Evolutionary conservation across 2,113 vertebrate genomes (phyloP).

Genomic region (Pagrus major): DNA sequence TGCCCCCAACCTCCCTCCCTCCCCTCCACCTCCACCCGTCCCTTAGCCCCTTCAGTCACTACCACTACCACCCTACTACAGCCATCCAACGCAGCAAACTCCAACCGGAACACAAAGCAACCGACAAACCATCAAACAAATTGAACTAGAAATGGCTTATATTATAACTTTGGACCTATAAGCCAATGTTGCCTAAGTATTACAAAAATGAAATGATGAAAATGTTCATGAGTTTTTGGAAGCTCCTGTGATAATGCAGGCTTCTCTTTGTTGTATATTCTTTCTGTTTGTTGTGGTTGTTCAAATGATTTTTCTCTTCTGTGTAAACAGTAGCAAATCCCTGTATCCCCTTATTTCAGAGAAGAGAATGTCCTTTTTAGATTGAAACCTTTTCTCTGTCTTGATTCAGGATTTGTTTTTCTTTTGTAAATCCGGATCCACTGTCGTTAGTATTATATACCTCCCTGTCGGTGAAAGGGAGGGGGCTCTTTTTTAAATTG

Average conservation of each 20-base stretch:
- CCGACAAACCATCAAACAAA: constrained; percentile 88
- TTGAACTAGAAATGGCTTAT: constrained; percentile 99
- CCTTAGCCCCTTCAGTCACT: constrained; percentile 72
- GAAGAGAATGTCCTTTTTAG: constrained; percentile 87
- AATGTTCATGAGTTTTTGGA: constrained; percentile 92
- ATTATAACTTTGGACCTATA: constrained; percentile 99
- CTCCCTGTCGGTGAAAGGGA: constrained; percentile 82
- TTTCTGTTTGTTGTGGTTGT: constrained; percentile 87
- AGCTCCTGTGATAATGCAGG: constrained; percentile 83
- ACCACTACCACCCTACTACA: constrained; percentile 84
- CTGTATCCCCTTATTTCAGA: constrained; percentile 82
- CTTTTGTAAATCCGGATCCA: constrained; percentile 88
- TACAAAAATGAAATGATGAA: constrained; percentile 92
- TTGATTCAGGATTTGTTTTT: constrained; percentile 86
- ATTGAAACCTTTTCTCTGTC: constrained; percentile 84
- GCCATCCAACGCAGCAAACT: constrained; percentile 90
- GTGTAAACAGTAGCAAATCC: constrained; percentile 96
- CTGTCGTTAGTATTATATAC: constrained; percentile 86
- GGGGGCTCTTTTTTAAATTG: constrained; percentile 86
- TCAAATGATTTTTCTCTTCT: constrained; percentile 96
- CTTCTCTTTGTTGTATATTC: constrained; percentile 85
- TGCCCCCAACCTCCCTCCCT: constrained; percentile 50
- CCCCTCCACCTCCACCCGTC: constrained; percentile 62
- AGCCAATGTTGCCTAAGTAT: constrained; percentile 99
- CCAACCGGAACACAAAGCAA: constrained; percentile 90